Evolutionary conservation across 2,113 vertebrate genomes (phyloP), one percentile per base, ranked within the genome.

Genomic region (Geococcyx californianus): DNA sequence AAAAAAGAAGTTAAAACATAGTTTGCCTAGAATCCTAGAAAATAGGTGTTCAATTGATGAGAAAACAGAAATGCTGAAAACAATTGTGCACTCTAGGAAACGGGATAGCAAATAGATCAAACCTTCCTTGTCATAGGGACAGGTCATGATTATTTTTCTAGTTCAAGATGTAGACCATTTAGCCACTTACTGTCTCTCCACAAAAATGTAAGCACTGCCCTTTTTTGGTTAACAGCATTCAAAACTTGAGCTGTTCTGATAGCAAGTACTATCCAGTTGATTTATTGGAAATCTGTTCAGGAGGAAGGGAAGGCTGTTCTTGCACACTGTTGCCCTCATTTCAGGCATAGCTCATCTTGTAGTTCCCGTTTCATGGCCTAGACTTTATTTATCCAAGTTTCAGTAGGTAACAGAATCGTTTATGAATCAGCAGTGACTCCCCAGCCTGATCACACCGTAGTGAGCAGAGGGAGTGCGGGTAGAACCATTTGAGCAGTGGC

Each of bases 181-280:
- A 87, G 87, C 59, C 87, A 91, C 93, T 95, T 74, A 40, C 2
- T 38, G 76, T 31, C 93, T 92, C 59, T 49, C 96, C 91, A 81
- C 94, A 92, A 44, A 89, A 84, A 95, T 69, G 76, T 87, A 89
- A 96, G 94, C 94, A 81, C 59, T 84, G 76, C 72, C 16, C 4
- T 75, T 70, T 68, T 56, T 14, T 77, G 67, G 72, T 86, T 23
- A 95, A 63, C 67, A 90, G 79, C 66, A 26, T 11, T 24, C 34
- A 74, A 54, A 68, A 2, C 52, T 47, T 38, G 29, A 64, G 79
- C 75, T 74, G 78, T 36, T 75, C 47, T 4, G 6, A 13, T 18
- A 10, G 23, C 19, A 21, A 11, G 26, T 23, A 16, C 21, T 52
- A 5, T 7, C 26, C 4, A 16, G 3, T 36, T 3, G 93, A 55